phyloP scores from a whole-genome alignment of 2,888 invertebrate genomes.

The Xestoiulus laeticollis region DNA sequence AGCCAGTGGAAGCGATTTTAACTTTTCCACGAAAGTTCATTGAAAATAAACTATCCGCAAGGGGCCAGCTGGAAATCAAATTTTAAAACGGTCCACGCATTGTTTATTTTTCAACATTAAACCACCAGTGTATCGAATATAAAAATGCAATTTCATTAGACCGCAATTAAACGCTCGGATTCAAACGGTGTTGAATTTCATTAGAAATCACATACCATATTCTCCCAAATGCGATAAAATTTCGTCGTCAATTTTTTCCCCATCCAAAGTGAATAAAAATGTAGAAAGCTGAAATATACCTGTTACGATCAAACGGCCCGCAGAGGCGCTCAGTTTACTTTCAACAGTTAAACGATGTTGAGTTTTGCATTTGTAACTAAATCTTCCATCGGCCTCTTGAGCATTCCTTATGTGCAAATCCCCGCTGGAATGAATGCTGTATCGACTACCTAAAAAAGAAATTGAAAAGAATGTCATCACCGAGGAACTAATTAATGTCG shows the following conservation, averaged over 20 bases:
- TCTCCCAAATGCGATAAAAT: background rate
- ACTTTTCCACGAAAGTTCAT: background rate
- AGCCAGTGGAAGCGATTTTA: too few species aligned
- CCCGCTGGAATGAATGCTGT: constrained; percentile 75
- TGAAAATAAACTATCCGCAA: background rate
- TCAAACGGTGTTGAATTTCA: background rate
- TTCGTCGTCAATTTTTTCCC: background rate
- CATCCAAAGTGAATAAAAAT: background rate
- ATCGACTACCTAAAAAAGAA: constrained; percentile 58
- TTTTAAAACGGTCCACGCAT: too few species aligned
- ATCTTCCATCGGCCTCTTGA: constrained; percentile 77
- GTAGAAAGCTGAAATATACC: constrained; percentile 66
- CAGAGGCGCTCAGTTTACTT: constrained; percentile 75
- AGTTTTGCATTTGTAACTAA: constrained; percentile 82
- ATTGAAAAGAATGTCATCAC: constrained; percentile 39
- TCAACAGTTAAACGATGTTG: constrained; percentile 82
- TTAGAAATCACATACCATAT: background rate
- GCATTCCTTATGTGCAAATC: constrained; percentile 85
- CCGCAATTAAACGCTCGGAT: background rate
- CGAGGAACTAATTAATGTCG: background rate
- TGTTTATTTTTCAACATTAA: background rate
- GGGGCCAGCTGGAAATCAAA: too few species aligned
- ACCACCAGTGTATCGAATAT: background rate
- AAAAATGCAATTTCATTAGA: background rate
- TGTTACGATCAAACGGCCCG: constrained; percentile 75